Evolutionary conservation across 2,888 invertebrate genomes (phyloP), one percentile per base, ranked within the genome.

Genomic region (Horisme vitalbata): DNA sequence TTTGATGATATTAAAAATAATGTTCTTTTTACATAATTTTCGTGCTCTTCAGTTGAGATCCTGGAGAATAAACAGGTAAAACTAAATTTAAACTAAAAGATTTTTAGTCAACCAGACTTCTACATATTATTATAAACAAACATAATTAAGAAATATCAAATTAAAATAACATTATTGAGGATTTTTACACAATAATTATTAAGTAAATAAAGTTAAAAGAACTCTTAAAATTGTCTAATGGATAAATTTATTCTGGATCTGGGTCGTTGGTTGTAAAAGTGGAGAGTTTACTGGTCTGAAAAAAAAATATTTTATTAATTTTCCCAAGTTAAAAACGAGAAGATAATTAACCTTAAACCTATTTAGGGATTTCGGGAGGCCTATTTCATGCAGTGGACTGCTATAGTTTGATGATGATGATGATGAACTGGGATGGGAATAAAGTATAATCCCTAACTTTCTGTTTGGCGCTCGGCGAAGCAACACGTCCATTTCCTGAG

Each of bases 241-340:
- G 35, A 50, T 52, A 52, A 55, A 51, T 52, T 50, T 55, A 28
- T 59, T 79, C 80, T 39, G 79, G 72, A 64, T 83, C 80, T 4
- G 75, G 76, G 55, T 86, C 84, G 34, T 74, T 76, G 7, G 82
- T 79, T 0, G 76, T 62, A 54, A 75, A 83, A 26, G 82, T 74
- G 14, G 79, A 71, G 8, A 71, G 75, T 73, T 85, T 86, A 61
- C 83, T 85, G 4, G 81, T 83, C 86, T 86, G 83, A 55, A 83
- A 85, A 51, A 67, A 41, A 41, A 27, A 49, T n/a, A 14, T 10
- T 26, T 10, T 26, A n/a, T 23, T 26, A 6, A 26, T 6, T 2
- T 18, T 18, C 18, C 18, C 6, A 2, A 1, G 18, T 2, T 18
- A 18, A 18, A 6, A 6, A 18, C 6, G 5, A 18, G 18, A 4